Evolutionary conservation across 2,888 invertebrate genomes (phyloP).

Genomic region (Scaptomyza parva): DNA sequence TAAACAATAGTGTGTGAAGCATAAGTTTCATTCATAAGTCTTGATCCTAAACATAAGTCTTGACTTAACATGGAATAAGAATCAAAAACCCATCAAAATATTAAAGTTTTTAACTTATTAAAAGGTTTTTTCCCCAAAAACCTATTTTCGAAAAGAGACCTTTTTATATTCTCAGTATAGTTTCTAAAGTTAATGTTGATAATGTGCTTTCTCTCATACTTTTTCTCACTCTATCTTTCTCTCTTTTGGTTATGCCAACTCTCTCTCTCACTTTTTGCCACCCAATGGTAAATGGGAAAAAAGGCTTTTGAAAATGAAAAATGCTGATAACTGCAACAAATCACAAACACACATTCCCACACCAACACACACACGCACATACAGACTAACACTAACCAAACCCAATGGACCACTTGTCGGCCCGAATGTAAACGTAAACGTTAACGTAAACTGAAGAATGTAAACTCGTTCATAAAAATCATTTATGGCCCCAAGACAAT

Average conservation of each 20-base stretch:
- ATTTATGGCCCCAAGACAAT: conserved; percentile 62
- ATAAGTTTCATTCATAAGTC: no score
- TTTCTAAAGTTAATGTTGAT: conserved; percentile 40
- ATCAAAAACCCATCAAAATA: no score
- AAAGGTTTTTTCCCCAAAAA: background rate
- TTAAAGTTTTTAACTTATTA: no score
- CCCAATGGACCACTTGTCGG: conserved; percentile 47
- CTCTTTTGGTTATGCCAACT: no score
- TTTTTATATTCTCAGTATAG: background rate
- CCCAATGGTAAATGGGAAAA: conserved; percentile 39
- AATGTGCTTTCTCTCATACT: conserved; percentile 37
- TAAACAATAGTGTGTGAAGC: background rate
- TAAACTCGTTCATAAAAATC: conserved; percentile 75
- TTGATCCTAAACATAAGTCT: no score
- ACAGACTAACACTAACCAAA: conserved; percentile 1
- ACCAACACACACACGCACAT: conserved; percentile 36
- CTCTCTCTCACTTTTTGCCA: conserved; percentile 7
- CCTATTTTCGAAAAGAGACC: background rate
- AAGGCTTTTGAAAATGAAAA: conserved; percentile 70
- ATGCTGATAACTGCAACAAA: conserved; percentile 76
- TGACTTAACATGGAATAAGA: no score
- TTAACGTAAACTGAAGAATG: conserved; percentile 62
- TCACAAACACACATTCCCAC: conserved; percentile 54
- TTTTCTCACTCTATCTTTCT: background rate
- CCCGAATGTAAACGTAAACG: conserved; percentile 14